Conservation (phyloP, 2,113 vertebrate genomes). For the Apteryx owenii region DNA sequence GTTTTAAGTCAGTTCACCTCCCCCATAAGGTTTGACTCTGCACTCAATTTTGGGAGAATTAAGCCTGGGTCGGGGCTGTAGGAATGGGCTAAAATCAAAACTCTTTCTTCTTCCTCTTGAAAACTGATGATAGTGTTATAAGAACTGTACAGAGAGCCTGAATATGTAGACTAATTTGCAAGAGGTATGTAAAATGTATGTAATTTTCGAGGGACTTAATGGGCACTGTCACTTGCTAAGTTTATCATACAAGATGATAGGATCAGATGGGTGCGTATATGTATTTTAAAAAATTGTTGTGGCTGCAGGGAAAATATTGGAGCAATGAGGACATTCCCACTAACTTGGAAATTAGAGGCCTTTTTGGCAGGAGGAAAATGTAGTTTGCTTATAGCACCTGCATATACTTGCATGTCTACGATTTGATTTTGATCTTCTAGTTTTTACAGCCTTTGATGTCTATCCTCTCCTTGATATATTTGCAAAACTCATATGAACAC, state of each 20-base stretch:
- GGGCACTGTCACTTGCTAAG: background rate
- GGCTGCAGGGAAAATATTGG: slow-evolving; percentile 24
- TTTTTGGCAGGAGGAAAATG: slow-evolving; percentile 19
- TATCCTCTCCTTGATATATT: background rate
- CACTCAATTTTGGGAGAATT: background rate
- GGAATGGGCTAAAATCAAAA: background rate
- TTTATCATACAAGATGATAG: background rate
- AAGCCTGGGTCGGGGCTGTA: background rate
- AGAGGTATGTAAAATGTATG: background rate
- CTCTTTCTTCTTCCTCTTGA: background rate
- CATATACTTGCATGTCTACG: slow-evolving; percentile 20
- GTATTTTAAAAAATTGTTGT: background rate
- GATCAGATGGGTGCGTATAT: background rate
- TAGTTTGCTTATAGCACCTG: slow-evolving; percentile 5
- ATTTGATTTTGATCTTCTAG: background rate
- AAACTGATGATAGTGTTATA: background rate
- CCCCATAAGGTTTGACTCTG: background rate
- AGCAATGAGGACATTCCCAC: slow-evolving; percentile 8
- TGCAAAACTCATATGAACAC: slow-evolving; percentile 9
- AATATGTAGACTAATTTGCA: background rate
- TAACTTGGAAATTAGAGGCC: background rate
- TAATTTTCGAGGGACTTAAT: background rate
- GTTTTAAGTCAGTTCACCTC: background rate
- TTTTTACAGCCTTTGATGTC: slow-evolving; percentile 7
- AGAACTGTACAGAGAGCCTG: background rate